These are phyloP conservation scores for Sinocyclocheilus anophthalmus DNA, from an alignment of 2,113 vertebrate genomes.

Conservation along the genomic window DNA sequence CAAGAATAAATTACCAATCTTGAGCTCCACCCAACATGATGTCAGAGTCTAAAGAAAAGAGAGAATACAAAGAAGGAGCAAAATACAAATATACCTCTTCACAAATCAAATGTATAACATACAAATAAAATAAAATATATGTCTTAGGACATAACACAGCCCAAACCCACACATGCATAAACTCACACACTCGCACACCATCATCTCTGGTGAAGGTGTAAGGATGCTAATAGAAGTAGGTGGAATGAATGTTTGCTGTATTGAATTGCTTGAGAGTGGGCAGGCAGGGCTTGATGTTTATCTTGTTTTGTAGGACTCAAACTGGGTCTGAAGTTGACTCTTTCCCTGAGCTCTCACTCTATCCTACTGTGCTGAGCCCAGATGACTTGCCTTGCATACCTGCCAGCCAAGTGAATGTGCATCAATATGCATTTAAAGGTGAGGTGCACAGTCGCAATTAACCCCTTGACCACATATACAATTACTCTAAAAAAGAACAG, in stretches of 20 bases:
- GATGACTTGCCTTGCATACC: slow-evolving; percentile 77
- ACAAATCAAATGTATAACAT: no score
- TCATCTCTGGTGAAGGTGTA: neutral
- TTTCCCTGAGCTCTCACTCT: slow-evolving; percentile 83
- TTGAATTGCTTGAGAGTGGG: neutral
- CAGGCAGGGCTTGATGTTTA: neutral
- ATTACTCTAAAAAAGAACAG: neutral
- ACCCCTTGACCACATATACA: neutral
- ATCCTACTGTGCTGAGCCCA: slow-evolving; percentile 78
- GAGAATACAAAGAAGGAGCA: neutral
- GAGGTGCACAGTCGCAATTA: slow-evolving; percentile 15
- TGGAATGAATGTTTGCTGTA: neutral
- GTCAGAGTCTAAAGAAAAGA: neutral
- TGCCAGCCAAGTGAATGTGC: slow-evolving; percentile 85
- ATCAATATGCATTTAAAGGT: slow-evolving; percentile 80
- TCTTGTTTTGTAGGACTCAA: slow-evolving; percentile 76
- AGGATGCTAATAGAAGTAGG: neutral
- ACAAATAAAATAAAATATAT: no score
- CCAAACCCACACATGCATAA: neutral
- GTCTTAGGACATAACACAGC: no score
- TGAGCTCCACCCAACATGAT: neutral
- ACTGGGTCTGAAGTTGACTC: slow-evolving; percentile 74
- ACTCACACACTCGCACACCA: neutral
- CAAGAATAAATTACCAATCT: neutral
- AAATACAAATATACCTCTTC: no score